phyloP scores from a whole-genome alignment of 2,113 vertebrate species.

The Hippocampus comes region DNA sequence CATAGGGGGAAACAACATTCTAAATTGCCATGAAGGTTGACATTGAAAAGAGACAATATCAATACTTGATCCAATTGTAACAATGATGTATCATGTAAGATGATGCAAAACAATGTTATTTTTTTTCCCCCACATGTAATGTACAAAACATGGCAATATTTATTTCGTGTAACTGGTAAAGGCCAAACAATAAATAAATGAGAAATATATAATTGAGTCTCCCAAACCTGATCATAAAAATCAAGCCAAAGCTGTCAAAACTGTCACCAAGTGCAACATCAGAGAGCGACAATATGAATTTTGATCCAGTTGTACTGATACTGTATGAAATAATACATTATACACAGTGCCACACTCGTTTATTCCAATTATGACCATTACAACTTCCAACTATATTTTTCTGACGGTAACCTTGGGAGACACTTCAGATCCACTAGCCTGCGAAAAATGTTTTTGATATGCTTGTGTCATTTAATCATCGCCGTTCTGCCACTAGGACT shows the following conservation, averaged over 20 bases:
- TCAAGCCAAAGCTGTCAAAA: slow-evolving; percentile 33
- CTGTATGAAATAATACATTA: neutral
- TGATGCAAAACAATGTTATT: neutral
- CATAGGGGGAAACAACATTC: neutral
- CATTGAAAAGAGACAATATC: neutral
- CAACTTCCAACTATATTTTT: slow-evolving; percentile 57
- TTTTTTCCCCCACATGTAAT: neutral
- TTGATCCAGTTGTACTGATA: neutral
- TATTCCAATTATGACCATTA: slow-evolving; percentile 61
- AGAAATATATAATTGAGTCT: too few relatives aligned
- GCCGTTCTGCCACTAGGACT: slow-evolving; percentile 71
- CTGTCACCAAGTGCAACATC: slow-evolving; percentile 51
- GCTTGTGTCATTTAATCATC: slow-evolving; percentile 80
- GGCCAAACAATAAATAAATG: too few relatives aligned
- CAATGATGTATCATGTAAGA: neutral
- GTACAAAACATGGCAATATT: neutral
- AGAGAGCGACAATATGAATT: neutral
- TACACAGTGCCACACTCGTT: neutral
- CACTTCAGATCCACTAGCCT: slow-evolving; percentile 77
- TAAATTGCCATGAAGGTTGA: neutral
- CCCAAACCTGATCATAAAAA: too few relatives aligned
- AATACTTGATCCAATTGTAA: neutral
- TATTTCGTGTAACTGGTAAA: too few relatives aligned
- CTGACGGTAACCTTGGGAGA: slow-evolving; percentile 74
- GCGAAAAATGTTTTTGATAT: slow-evolving; percentile 79